These are phyloP conservation scores for Dendroctonus valens DNA, from an alignment of 1,140 invertebrate genomes.

Conservation along the genomic window DNA sequence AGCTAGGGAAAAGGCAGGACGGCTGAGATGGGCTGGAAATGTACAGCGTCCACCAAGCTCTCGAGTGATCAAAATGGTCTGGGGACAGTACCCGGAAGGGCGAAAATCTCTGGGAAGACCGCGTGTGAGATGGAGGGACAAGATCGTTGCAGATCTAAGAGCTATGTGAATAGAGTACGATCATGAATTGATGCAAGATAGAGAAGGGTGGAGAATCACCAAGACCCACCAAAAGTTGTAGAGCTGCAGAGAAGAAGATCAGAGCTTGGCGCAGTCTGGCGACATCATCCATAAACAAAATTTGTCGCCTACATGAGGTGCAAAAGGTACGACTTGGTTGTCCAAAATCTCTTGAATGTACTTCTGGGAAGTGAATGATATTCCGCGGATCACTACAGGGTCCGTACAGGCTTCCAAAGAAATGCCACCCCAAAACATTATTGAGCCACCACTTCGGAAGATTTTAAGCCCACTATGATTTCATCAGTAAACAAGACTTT, in stretches of 20 bases:
- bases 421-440: background rate
- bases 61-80: no score
- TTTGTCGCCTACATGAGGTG: background rate
- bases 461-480: constrained; percentile 4
- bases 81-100: no score
- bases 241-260: background rate
- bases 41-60: no score
- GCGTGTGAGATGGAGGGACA: no score
- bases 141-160: no score
- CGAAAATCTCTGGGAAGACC: no score
- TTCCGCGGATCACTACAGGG: background rate
- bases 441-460: constrained; percentile 3
- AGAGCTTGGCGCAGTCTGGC: background rate
- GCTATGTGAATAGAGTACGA: no score
- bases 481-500: constrained; percentile 4
- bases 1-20: no score
- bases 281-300: constrained; percentile 2
- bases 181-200: no score
- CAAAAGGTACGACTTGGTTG: background rate
- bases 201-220: no score
- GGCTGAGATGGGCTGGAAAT: no score
- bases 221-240: no score
- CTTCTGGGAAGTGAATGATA: background rate
- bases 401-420: background rate
- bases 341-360: background rate